Evolutionary conservation across 2,888 invertebrate species (phyloP).

Genomic region (Prosopocoilus inquinatus): DNA sequence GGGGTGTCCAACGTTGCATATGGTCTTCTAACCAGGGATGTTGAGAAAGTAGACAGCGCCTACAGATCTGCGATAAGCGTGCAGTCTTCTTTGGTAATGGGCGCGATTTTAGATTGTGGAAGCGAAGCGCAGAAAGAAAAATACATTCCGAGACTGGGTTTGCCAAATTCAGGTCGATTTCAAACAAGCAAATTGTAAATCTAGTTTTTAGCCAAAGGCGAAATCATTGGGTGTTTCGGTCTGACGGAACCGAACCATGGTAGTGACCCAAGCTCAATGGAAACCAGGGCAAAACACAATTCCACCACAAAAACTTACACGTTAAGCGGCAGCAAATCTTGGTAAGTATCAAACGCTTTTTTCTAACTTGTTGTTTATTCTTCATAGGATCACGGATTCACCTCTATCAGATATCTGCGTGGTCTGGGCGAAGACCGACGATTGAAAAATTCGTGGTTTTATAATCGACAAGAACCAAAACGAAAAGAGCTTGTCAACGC

Average conservation of each 20-base stretch:
- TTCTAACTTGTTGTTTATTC: conserved; percentile 1
- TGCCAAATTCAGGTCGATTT: conserved; percentile 19
- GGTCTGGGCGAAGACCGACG: conserved; percentile 91
- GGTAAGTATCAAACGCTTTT: conserved; percentile 48
- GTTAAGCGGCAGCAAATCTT: conserved; percentile 90
- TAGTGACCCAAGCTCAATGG: conserved; percentile 85
- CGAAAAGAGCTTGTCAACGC: conserved; percentile 74
- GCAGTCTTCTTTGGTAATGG: conserved; percentile 95
- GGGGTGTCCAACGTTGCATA: conserved; percentile 93
- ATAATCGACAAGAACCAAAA: conserved; percentile 70
- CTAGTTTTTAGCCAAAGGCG: conserved; percentile 68
- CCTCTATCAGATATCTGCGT: conserved; percentile 92
- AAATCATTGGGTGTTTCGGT: conserved; percentile 89
- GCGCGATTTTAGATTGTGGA: conserved; percentile 89
- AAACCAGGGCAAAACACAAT: conserved; percentile 83
- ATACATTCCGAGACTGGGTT: conserved; percentile 78
- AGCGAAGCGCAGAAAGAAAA: conserved; percentile 84
- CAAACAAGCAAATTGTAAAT: not conserved
- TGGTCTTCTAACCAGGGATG: conserved; percentile 87
- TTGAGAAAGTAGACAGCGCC: conserved; percentile 90
- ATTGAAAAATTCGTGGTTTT: conserved; percentile 83
- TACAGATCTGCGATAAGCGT: conserved; percentile 97
- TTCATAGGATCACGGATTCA: conserved; percentile 86
- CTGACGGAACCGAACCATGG: conserved; percentile 98
- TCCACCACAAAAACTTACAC: conserved; percentile 77